Evolutionary conservation across 1,140 invertebrate species (phyloP), one percentile per base, ranked within the genome.

Genomic region (Drosophila chauvacae): DNA sequence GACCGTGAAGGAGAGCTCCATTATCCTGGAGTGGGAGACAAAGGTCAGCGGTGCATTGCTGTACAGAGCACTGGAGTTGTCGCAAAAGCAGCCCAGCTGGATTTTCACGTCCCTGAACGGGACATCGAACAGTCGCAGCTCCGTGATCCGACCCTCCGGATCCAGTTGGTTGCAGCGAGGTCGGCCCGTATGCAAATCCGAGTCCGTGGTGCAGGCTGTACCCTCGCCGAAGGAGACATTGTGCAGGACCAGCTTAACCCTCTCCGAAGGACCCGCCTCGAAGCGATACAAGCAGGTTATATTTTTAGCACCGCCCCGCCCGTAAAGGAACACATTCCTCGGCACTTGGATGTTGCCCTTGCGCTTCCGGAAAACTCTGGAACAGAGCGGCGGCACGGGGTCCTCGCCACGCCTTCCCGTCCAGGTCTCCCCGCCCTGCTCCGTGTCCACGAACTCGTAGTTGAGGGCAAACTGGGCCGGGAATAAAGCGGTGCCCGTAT

Each of bases 361-460:
- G 33, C 91, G 84, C 50, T 93, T 93, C 41, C 84, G 87, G 74
- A 93, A 93, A 42, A 93, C 64, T 48, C 93, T 80, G 13, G 93
- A 93, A 35, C 93, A 93, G 0, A 93, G 87, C 13, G 92, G 93
- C 18, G 95, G 96, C n/a, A 96, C 95, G 7, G 93, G 94, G 23
- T 97, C 93, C 20, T 94, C 93, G 4, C 96, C 96, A 1, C 94
- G 93, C 33, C 93, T 93, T 0, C 94, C 94, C 30, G 93, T 66
- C 95, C 94, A 96, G 0, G 93, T 92, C 56, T 96, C 95, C 3
- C 96, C 96, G 20, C 95, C 95, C 63, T 97, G 94, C 47, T 95
- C 93, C 0, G 96, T 97, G 85, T 97, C 96, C 3, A 97, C 95
- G 79, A 98, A 97, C 91, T 98, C 97, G 91, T 97, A 97, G 60